Evolutionary conservation across 2,113 vertebrate species (phyloP).

Genomic region (Isichthys henryi): DNA sequence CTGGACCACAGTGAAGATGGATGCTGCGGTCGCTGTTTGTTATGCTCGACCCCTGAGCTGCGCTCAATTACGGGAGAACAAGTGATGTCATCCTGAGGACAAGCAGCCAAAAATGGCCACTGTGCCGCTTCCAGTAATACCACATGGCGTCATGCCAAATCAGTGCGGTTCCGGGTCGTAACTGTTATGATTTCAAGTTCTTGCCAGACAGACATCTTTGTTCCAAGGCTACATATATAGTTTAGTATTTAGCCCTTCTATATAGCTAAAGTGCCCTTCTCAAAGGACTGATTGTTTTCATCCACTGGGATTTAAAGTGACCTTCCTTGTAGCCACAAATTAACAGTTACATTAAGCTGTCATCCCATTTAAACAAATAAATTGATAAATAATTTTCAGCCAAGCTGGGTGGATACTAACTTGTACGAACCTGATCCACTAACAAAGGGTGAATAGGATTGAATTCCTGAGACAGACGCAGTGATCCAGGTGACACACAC

Average conservation of each 20-base stretch:
- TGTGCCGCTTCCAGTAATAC: not conserved
- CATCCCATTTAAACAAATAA: not conserved
- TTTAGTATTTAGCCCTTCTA: not conserved
- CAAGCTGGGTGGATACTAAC: conserved; percentile 1
- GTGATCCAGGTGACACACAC: conserved; percentile 2
- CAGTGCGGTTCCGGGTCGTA: not conserved
- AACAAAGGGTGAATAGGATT: conserved; percentile 12
- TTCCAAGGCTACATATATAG: not conserved
- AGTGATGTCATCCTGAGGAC: not conserved
- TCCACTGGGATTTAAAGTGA: not conserved
- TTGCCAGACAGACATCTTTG: not conserved
- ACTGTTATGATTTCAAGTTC: not conserved
- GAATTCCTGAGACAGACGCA: not conserved
- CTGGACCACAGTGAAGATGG: not conserved
- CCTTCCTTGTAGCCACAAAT: not conserved
- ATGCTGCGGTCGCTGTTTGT: not conserved
- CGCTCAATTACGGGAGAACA: not conserved
- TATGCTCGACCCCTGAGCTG: not conserved
- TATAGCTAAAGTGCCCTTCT: not conserved
- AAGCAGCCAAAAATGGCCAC: not conserved
- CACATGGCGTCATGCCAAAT: not conserved
- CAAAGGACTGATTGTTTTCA: not conserved
- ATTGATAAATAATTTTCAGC: not conserved
- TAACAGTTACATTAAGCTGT: conserved; percentile 1
- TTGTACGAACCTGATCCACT: conserved; percentile 11